Conservation (phyloP, 2,113 vertebrate genomes). For the Dipodomys stephensi region DNA sequence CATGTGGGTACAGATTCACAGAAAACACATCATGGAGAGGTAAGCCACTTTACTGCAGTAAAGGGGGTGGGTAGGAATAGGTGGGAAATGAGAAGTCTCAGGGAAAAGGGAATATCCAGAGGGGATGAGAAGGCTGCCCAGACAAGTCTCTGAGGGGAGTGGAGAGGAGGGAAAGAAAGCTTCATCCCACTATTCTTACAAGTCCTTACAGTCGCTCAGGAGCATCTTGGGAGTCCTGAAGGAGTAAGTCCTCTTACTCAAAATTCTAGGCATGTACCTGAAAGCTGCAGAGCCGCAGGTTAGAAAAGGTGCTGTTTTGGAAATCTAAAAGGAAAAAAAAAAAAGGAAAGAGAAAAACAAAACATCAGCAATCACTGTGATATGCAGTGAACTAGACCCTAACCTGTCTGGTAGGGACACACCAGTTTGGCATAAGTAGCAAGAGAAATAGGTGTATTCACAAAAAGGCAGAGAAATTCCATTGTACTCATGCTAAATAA, state of each 20-base stretch:
- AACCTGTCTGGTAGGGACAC: not conserved
- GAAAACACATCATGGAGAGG: conserved; percentile 44
- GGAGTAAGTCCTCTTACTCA: conserved; percentile 35
- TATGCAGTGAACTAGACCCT: not conserved
- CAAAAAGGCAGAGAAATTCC: not conserved
- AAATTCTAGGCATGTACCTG: not conserved
- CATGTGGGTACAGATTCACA: conserved; percentile 35
- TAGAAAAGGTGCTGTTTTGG: conserved; percentile 35
- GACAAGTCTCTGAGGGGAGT: not conserved
- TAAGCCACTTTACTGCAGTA: conserved; percentile 67
- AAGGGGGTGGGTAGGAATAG: not conserved
- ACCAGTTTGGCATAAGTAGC: conserved; percentile 24
- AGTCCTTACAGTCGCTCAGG: conserved; percentile 59
- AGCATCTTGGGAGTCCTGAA: conserved; percentile 47
- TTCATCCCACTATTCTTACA: conserved; percentile 17
- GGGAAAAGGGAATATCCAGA: not conserved
- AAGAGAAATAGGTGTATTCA: not conserved
- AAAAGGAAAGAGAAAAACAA: conserved; percentile 16
- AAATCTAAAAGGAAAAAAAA: conserved; percentile 62
- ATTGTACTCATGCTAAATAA: conserved; percentile 12
- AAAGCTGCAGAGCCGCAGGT: conserved; percentile 5
- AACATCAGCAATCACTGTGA: conserved; percentile 37
- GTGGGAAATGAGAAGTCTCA: conserved; percentile 33
- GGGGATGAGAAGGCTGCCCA: not conserved
- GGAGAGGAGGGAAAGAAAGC: conserved; percentile 15